Percentiles rank a stretch among this genome's conserved stretches.
Evolutionary conservation across 2,797 vertebrate species (phyloP).

Genomic region (Adrianichthys oophorus): DNA sequence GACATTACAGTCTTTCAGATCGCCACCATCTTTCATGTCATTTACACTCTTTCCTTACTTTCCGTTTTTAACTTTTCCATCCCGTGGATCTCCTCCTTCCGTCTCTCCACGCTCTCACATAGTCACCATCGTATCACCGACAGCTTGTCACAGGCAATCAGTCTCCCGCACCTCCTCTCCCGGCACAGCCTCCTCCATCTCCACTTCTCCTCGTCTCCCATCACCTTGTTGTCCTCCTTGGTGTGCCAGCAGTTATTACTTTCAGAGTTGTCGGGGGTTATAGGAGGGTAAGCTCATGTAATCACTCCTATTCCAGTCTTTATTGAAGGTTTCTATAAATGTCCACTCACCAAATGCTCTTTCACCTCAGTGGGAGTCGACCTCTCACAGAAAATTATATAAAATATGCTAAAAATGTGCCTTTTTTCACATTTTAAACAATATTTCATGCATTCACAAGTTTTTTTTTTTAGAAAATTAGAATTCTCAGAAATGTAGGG

Average conservation of each 20-base stretch:
- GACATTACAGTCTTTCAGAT: conserved; percentile 64
- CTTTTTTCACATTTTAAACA: too few species aligned
- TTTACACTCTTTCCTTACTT: conserved; percentile 57
- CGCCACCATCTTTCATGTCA: conserved; percentile 48
- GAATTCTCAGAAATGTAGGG: too few species aligned
- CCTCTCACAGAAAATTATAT: too few species aligned
- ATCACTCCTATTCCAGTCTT: conserved; percentile 12
- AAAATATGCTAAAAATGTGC: too few species aligned
- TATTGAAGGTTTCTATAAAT: not conserved
- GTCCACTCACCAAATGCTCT: too few species aligned
- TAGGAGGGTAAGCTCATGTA: conserved; percentile 11
- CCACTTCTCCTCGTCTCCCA: conserved; percentile 35
- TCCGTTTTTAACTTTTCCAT: conserved; percentile 52
- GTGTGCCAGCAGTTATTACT: conserved; percentile 61
- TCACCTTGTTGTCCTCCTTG: conserved; percentile 55
- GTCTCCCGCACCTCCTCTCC: conserved; percentile 36
- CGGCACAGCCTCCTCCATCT: conserved; percentile 31
- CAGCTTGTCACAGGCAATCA: conserved; percentile 78
- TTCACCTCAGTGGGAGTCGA: too few species aligned
- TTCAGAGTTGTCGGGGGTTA: conserved; percentile 24
- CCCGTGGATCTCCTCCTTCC: conserved; percentile 17
- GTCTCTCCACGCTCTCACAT: conserved; percentile 39
- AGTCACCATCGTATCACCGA: conserved; percentile 73
- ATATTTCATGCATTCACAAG: too few species aligned
- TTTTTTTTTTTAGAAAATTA: too few species aligned